Percentiles rank a stretch among this genome's conserved stretches.
Conservation (phyloP, 2,888 invertebrate genomes). For the Agrilus cyanescens region DNA sequence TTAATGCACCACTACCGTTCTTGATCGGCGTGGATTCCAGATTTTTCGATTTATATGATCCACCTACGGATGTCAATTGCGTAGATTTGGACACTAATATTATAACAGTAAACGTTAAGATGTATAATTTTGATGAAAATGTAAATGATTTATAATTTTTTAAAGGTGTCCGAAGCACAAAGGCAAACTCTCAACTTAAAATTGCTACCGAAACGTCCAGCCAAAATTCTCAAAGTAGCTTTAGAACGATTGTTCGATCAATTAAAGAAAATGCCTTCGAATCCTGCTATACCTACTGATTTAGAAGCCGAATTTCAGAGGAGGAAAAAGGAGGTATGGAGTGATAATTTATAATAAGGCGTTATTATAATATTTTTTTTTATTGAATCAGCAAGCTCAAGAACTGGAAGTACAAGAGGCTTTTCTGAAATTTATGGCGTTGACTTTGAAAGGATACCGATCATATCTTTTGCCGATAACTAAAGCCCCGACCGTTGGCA, state of each 20-base stretch:
- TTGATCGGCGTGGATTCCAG: constrained; percentile 94
- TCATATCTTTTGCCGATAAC: constrained; percentile 83
- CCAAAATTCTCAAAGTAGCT: constrained; percentile 65
- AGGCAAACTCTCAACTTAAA: constrained; percentile 61
- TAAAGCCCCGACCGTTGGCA: constrained; percentile 83
- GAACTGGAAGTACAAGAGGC: constrained; percentile 96
- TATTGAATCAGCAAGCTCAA: constrained; percentile 52
- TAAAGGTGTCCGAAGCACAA: constrained; percentile 75
- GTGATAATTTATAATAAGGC: neutral
- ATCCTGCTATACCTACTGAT: constrained; percentile 18
- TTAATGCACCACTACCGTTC: constrained; percentile 95
- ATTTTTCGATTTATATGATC: constrained; percentile 94
- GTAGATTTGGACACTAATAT: constrained; percentile 97
- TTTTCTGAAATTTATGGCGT: constrained; percentile 90
- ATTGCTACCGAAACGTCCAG: constrained; percentile 76
- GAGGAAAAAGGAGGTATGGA: constrained; percentile 61
- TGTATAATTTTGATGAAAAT: constrained; percentile 1
- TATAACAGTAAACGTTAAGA: constrained; percentile 55
- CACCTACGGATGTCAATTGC: constrained; percentile 93
- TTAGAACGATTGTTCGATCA: constrained; percentile 63
- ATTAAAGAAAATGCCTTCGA: constrained; percentile 35
- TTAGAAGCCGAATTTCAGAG: constrained; percentile 74
- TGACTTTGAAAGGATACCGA: constrained; percentile 82
- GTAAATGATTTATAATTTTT: constrained; percentile 14
- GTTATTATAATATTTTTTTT: neutral